Conservation (phyloP, 2,113 vertebrate species). For the Solenodon paradoxus region DNA sequence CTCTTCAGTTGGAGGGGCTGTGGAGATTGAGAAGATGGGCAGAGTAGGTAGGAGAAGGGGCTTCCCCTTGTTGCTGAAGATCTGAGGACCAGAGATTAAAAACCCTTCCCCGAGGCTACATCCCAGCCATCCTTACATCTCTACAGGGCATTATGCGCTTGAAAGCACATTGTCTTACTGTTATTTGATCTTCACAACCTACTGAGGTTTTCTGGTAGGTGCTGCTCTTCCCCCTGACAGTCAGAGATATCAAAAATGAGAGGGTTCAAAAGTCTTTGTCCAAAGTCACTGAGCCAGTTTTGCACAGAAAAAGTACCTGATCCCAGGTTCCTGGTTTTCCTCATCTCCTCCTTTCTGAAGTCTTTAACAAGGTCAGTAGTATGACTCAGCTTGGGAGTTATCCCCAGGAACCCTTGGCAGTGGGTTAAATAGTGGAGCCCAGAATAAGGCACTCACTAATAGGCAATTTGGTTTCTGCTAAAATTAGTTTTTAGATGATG, state of each 20-base stretch:
- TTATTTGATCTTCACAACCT: background rate
- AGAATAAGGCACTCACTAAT: constrained; percentile 27
- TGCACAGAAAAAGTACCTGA: background rate
- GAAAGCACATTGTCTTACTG: background rate
- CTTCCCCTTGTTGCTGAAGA: background rate
- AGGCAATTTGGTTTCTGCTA: background rate
- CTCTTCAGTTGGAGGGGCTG: background rate
- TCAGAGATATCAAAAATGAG: background rate
- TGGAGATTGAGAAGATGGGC: background rate
- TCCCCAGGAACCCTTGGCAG: background rate
- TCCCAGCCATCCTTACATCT: background rate
- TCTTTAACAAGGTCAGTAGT: background rate
- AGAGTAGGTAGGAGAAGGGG: background rate
- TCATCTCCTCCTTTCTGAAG: background rate
- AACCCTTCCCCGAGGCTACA: background rate
- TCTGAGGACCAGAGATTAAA: background rate
- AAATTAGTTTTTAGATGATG: background rate
- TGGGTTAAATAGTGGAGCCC: background rate
- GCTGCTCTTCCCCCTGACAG: constrained; percentile 9
- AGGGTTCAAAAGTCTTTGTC: background rate
- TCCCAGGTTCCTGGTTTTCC: background rate
- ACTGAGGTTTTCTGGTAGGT: background rate
- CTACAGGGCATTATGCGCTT: background rate
- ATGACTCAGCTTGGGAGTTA: constrained; percentile 11
- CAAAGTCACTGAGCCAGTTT: background rate